Conservation (phyloP, 2,888 invertebrate species). For the Spodoptera picta region DNA sequence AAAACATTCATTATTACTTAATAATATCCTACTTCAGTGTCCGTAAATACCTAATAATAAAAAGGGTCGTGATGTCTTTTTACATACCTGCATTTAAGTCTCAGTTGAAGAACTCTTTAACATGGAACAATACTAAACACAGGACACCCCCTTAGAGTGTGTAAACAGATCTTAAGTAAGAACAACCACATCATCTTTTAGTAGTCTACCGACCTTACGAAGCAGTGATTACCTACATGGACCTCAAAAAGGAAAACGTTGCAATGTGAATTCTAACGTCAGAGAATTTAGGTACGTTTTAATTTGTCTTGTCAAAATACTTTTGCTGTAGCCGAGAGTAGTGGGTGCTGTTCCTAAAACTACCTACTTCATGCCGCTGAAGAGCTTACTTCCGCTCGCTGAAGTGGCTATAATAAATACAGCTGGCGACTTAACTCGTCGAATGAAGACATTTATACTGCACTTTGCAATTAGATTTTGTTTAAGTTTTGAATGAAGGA, state of each 20-base stretch:
- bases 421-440: constrained; percentile 63
- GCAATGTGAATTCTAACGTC: constrained; percentile 1
- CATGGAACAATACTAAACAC: not conserved
- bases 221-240: no score
- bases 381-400: constrained; percentile 70
- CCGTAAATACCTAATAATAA: constrained; percentile 6
- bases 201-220: not conserved
- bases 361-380: constrained; percentile 66
- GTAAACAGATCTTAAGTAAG: constrained; percentile 14
- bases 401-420: constrained; percentile 72
- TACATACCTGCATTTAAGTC: no score
- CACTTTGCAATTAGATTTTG: constrained; percentile 23
- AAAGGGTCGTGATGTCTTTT: no score
- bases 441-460: constrained; percentile 56
- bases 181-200: not conserved
- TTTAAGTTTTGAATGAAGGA: constrained; percentile 1
- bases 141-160: constrained; percentile 5
- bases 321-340: constrained; percentile 12
- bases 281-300: constrained; percentile 17
- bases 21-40: no score
- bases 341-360: constrained; percentile 52
- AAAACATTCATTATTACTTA: no score
- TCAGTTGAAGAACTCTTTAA: no score
- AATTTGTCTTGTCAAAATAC: constrained; percentile 9
- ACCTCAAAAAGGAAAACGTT: not conserved